Evolutionary conservation across 2,888 invertebrate genomes (phyloP).

Genomic region (Blera fallax): DNA sequence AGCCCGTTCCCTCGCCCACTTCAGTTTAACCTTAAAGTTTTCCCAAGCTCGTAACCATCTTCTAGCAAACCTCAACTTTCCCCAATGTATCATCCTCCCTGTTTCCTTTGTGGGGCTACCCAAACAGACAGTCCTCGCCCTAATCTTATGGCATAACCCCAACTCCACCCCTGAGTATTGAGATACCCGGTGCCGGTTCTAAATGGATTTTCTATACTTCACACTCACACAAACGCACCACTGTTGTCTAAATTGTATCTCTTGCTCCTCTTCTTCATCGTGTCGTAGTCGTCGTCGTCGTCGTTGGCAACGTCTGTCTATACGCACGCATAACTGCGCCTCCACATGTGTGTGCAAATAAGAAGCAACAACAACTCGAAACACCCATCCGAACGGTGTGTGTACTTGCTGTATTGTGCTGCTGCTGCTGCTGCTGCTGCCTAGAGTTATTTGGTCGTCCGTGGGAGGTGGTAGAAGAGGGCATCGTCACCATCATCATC

Average conservation of each 20-base stretch:
- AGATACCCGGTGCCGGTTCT: conserved; percentile 49
- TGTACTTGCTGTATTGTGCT: not conserved
- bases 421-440: not conserved
- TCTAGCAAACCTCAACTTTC: conserved; percentile 1
- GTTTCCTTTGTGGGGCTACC: conserved; percentile 28
- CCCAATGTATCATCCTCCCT: not conserved
- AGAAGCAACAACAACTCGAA: conserved; percentile 24
- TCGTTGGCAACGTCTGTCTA: not conserved
- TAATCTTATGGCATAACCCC: conserved; percentile 7
- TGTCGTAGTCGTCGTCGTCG: not conserved
- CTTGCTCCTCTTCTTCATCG: not conserved
- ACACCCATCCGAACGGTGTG: conserved; percentile 7
- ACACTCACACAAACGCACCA: not conserved
- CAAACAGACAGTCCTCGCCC: conserved; percentile 35
- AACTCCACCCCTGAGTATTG: conserved; percentile 57
- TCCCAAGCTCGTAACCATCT: not conserved
- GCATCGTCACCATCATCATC: conserved; percentile 25
- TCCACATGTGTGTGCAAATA: conserved; percentile 56
- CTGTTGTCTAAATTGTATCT: conserved; percentile 1
- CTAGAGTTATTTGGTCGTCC: not conserved
- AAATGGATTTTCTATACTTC: conserved; percentile 66
- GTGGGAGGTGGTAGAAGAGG: conserved; percentile 16
- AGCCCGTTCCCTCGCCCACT: not conserved
- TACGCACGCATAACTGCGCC: conserved; percentile 38
- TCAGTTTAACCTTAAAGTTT: not conserved